Evolutionary conservation across 2,797 vertebrate species (phyloP).

Genomic region (Pangasius macronema): DNA sequence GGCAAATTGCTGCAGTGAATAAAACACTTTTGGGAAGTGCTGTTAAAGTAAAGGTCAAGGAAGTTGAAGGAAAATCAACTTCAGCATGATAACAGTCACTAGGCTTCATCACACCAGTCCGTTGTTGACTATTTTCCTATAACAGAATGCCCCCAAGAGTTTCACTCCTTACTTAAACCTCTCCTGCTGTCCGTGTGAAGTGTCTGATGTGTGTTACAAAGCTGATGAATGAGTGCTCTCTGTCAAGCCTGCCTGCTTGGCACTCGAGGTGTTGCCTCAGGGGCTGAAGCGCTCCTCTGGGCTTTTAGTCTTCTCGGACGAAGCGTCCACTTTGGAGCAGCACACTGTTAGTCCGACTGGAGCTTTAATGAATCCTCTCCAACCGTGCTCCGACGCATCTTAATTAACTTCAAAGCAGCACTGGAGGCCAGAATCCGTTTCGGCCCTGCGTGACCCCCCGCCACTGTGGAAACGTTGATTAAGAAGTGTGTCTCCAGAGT

Average conservation of each 20-base stretch:
- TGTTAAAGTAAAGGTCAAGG: neutral
- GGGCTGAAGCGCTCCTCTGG: slow-evolving; percentile 39
- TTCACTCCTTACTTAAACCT: neutral
- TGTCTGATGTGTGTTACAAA: slow-evolving; percentile 21
- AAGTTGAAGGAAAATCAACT: neutral
- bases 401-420: slow-evolving; percentile 81
- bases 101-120: neutral
- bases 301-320: slow-evolving; percentile 55
- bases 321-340: slow-evolving; percentile 62
- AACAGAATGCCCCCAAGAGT: neutral
- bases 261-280: slow-evolving; percentile 44
- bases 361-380: slow-evolving; percentile 78
- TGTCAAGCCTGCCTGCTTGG: slow-evolving; percentile 25
- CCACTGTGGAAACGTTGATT: slow-evolving; percentile 78
- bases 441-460: slow-evolving; percentile 73
- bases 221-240: slow-evolving; percentile 23
- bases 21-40: no score
- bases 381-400: slow-evolving; percentile 76
- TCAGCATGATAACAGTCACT: no score
- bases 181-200: slow-evolving; percentile 27
- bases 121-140: neutral
- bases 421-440: slow-evolving; percentile 68
- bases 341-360: slow-evolving; percentile 68
- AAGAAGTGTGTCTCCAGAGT: slow-evolving; percentile 67
- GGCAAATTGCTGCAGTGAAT: neutral